Evolutionary conservation across 2,113 vertebrate species (phyloP).

Genomic region (Microtus montanus): DNA sequence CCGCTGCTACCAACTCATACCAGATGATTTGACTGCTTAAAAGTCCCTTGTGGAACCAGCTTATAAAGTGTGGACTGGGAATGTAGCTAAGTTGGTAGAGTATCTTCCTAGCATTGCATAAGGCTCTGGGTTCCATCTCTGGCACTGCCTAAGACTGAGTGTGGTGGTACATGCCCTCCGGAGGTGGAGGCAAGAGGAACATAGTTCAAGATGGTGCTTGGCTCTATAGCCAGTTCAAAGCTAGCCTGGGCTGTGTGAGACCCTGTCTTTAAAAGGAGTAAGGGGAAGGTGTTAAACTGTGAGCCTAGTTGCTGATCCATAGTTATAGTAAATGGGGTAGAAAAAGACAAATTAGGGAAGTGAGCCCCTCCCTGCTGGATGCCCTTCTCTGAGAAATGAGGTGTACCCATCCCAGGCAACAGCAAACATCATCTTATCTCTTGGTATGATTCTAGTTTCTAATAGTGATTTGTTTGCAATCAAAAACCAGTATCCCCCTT

Average conservation of each 20-base stretch:
- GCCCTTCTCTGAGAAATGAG: not conserved
- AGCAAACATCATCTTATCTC: not conserved
- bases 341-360: not conserved
- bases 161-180: not conserved
- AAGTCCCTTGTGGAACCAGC: not conserved
- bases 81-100: not conserved
- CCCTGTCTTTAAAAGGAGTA: not conserved
- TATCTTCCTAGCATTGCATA: not conserved
- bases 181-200: not conserved
- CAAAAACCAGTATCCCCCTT: not conserved
- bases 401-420: rapidly evolving
- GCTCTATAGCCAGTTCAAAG: no score
- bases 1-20: rapidly evolving
- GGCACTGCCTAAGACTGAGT: not conserved
- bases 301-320: not conserved
- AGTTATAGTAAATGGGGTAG: not conserved
- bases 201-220: not conserved
- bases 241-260: not conserved
- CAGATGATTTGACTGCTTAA: not conserved
- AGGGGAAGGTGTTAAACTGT: not conserved
- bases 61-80: not conserved
- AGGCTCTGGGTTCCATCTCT: not conserved
- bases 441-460: constrained; percentile 60
- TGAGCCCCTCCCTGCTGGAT: not conserved
- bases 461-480: constrained; percentile 79